Base-by-base conservation (phyloP, 1,140 invertebrate genomes). In the Aphaenogaster floridana region DNA sequence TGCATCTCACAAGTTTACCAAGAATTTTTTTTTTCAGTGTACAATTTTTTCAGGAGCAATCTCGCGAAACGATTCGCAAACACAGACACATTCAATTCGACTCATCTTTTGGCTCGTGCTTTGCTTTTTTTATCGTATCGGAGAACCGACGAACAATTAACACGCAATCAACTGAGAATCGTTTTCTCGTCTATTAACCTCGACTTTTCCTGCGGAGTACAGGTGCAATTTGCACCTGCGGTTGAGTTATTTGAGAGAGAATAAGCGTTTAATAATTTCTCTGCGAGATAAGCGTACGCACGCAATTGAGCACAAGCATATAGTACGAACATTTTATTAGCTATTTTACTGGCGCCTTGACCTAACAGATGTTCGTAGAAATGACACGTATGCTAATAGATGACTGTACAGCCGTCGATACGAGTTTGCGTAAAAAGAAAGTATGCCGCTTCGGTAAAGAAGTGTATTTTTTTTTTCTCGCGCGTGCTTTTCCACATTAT, bases 351-450 rank as follows among this genome's bases (percentile, higher is more conserved):
- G 6, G 17, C 13, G 1, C 54, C 69, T 84, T 84, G 69, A 61
- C 42, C 69, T 39, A 63, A 63, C 21, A 83, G 80, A 63, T 50
- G 13, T 63, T 83, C 28, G 17, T 76, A 61, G 80, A 84, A 84
- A 74, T 84, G 71, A 61, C 28, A 57, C 8, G 15, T 36, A 48
- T 59, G 64, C 66, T 59, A 72, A 83, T 83, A 48, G 9, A 36
- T 83, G 80, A 84, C 13, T 74, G 17, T 39, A 28, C 57, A 61
- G 48, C 7, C 17, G 9, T n/a, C 28, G 2, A 39, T 54, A 28
- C 48, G 21, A 71, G 28, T 74, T 69, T 69, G 21, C 61, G 28
- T 39, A 48, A 68, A 69, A 48, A 81, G 68, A 34, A 57, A 81
- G 17, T 48, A 28, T 50, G 15, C 6, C 17, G 17, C 15, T 74